Evolutionary conservation across 2,888 invertebrate species (phyloP).

Genomic region (Polymixis flavicincta): DNA sequence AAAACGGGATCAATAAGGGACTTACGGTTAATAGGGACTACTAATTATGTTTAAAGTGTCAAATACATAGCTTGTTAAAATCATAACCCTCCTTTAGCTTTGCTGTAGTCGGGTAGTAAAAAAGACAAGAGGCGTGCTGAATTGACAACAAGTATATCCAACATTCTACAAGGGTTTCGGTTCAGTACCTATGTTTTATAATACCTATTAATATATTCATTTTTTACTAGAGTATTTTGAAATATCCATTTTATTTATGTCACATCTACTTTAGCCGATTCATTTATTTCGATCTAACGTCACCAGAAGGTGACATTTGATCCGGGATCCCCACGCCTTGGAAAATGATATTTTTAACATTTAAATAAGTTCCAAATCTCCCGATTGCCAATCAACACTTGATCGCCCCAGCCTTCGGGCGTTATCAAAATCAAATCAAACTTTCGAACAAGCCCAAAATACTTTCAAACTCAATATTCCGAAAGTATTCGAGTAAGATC

Average conservation of each 20-base stretch:
- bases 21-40: no score
- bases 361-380: slow-evolving; percentile 11
- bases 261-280: neutral
- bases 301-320: no score
- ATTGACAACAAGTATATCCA: neutral
- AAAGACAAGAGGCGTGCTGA: neutral
- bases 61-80: neutral
- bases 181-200: neutral
- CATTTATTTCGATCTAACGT: neutral
- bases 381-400: slow-evolving; percentile 43
- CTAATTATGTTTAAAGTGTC: no score
- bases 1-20: no score
- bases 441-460: slow-evolving; percentile 41
- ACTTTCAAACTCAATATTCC: slow-evolving; percentile 53
- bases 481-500: slow-evolving; percentile 42
- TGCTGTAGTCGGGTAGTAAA: neutral
- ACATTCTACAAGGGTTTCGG: neutral
- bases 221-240: neutral
- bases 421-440: slow-evolving; percentile 55
- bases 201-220: neutral
- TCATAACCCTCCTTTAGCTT: neutral
- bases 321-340: no score
- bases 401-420: slow-evolving; percentile 19
- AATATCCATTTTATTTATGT: no score
- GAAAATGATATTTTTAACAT: neutral